Evolutionary conservation across 2,113 vertebrate genomes (phyloP), one percentile per base, ranked within the genome.

Genomic region (Leptosomus discolor): DNA sequence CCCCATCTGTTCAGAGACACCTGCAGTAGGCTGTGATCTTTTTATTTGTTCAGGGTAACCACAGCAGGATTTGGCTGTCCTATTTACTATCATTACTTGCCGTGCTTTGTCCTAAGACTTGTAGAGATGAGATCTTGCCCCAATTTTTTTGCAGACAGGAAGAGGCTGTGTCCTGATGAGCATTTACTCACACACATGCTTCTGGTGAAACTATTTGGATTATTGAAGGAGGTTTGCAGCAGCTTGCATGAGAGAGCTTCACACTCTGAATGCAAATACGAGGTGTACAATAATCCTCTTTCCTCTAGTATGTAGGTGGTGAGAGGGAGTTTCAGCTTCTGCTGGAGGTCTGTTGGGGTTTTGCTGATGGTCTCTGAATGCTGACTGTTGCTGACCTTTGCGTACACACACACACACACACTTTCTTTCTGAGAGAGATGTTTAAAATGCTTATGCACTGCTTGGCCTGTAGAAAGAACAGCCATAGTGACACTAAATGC

Each of bases 331-430:
- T 70, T 46, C 32, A 67, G 43, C 34, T 78, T 78, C 34, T 81
- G 60, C 5, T 2, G 5, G 57, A 37, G 56, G 21, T 70, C 58
- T 41, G 4, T 37, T 88, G 63, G 41, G 45, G 22, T 65, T 94
- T 81, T 67, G 34, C 27, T 71, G 22, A 19, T 53, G 22, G 15
- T 57, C 29, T 91, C 63, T 36, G 37, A 63, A 19, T 3, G 2
- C 56, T 87, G 54, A 8, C 64, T 74, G 39, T 39, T 34, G 27
- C 67, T 85, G 41, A 27, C 46, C 34, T 84, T 39, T 4, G 3
- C 6, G 21, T 36, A 8, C 12, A 11, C 27, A 29, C 12, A 21
- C 24, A 11, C 15, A 2, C 8, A 13, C 7, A 6, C 1, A 0
- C 30, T 3, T 46, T 51, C 21, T 54, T 50, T 71, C 34, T 4